These are phyloP conservation scores for Malaclemys terrapin DNA, from an alignment of 2,113 vertebrate genomes.

Conservation along the genomic window DNA sequence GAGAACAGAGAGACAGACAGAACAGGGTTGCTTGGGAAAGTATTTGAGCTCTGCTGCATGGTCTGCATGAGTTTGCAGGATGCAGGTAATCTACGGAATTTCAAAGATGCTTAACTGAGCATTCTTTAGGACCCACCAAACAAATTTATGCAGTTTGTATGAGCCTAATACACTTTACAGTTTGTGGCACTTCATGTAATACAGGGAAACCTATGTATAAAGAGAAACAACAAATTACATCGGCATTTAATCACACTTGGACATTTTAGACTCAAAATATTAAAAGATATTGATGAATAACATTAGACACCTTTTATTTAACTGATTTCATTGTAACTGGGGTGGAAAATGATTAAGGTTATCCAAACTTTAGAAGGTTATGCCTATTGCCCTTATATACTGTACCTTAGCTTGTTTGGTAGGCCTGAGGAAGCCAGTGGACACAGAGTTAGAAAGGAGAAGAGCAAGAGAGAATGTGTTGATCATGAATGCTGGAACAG, in stretches of 20 bases:
- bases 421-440: neutral
- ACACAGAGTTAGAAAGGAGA: neutral
- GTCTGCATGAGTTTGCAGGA: slow-evolving; percentile 2
- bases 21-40: slow-evolving; percentile 16
- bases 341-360: neutral
- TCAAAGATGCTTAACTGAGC: slow-evolving; percentile 4
- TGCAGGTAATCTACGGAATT: neutral
- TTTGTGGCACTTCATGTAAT: neutral
- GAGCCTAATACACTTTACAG: neutral
- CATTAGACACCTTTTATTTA: neutral
- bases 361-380: neutral
- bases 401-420: neutral
- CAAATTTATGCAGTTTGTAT: neutral
- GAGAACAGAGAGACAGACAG: neutral
- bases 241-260: neutral
- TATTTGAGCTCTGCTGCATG: slow-evolving; percentile 30
- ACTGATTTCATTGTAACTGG: neutral
- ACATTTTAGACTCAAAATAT: neutral
- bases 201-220: fast-evolving
- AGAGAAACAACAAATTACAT: fast-evolving
- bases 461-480: neutral
- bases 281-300: neutral
- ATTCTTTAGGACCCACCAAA: neutral
- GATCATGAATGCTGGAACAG: neutral
- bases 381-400: fast-evolving